Percentiles rank a stretch among this genome's conserved stretches.
phyloP scores from a whole-genome alignment of 2,888 invertebrate species.

The Dusona sp. region DNA sequence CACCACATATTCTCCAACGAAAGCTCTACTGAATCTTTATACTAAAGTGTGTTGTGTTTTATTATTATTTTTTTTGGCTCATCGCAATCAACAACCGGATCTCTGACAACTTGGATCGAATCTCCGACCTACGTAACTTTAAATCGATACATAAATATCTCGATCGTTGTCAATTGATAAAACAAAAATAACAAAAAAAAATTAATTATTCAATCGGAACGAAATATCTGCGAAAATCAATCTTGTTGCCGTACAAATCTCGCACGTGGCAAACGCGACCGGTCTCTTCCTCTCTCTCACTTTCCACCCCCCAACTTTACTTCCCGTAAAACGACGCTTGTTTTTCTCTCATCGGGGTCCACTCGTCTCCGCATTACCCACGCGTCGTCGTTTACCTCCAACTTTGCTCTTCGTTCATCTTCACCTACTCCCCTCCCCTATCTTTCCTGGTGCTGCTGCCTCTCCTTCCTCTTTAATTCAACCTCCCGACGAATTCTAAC shows the following conservation, averaged over 20 bases:
- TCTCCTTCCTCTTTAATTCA: constrained; percentile 71
- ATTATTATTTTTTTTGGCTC: constrained; percentile 69
- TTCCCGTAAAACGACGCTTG: constrained; percentile 71
- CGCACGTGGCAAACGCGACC: constrained; percentile 71
- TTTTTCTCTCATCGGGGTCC: constrained; percentile 67
- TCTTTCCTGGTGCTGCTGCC: constrained; percentile 49
- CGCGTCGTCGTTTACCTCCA: constrained; percentile 65
- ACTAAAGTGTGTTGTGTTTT: constrained; percentile 77
- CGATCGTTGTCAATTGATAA: not conserved
- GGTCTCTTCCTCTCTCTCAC: constrained; percentile 73
- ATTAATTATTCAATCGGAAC: constrained; percentile 30
- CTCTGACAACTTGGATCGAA: constrained; percentile 37
- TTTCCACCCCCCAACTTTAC: constrained; percentile 9
- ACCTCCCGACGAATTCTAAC: constrained; percentile 56
- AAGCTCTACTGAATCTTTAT: constrained; percentile 56
- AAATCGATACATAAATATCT: not conserved
- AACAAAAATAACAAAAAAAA: constrained; percentile 59
- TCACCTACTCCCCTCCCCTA: constrained; percentile 74
- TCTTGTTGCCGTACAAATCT: constrained; percentile 42
- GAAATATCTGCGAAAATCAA: constrained; percentile 24
- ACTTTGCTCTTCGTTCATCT: constrained; percentile 66
- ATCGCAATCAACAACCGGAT: constrained; percentile 56
- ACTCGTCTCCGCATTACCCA: constrained; percentile 69
- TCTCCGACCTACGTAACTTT: not conserved
- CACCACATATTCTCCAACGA: no score